phyloP scores from a whole-genome alignment of 2,113 vertebrate species.

The Gobio gobio region DNA sequence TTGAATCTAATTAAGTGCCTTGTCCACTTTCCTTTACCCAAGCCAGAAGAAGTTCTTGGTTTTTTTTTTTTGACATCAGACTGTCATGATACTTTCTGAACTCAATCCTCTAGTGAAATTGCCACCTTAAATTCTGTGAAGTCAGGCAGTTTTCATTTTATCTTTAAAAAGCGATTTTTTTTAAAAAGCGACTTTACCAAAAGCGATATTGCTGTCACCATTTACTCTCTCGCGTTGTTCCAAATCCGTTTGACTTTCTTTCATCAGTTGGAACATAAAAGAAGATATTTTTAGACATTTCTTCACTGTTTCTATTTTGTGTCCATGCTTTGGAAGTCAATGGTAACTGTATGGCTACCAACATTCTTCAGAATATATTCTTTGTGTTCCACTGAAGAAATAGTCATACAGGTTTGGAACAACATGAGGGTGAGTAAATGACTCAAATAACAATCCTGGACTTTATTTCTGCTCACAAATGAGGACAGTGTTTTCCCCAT shows the following conservation, averaged over 20 bases:
- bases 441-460: neutral
- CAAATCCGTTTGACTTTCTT: neutral
- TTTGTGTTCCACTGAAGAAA: neutral
- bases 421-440: neutral
- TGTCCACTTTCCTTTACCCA: neutral
- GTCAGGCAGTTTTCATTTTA: neutral
- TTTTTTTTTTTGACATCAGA: neutral
- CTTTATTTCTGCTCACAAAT: neutral
- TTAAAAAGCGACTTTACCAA: too few relatives aligned
- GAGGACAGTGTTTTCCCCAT: neutral
- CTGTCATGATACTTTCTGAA: neutral
- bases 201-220: neutral
- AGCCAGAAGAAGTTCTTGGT: neutral
- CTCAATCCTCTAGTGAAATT: neutral
- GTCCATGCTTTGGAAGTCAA: neutral
- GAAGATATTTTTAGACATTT: neutral
- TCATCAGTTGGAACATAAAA: neutral
- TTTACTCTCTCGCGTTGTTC: neutral
- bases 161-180: too few relatives aligned
- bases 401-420: neutral
- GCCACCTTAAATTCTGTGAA: neutral
- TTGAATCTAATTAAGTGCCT: conserved; percentile 38
- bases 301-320: too few relatives aligned
- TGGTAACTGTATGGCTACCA: neutral
- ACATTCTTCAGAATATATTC: neutral